phyloP scores from a whole-genome alignment of 2,113 vertebrate species.

The Actinemys pallida region DNA sequence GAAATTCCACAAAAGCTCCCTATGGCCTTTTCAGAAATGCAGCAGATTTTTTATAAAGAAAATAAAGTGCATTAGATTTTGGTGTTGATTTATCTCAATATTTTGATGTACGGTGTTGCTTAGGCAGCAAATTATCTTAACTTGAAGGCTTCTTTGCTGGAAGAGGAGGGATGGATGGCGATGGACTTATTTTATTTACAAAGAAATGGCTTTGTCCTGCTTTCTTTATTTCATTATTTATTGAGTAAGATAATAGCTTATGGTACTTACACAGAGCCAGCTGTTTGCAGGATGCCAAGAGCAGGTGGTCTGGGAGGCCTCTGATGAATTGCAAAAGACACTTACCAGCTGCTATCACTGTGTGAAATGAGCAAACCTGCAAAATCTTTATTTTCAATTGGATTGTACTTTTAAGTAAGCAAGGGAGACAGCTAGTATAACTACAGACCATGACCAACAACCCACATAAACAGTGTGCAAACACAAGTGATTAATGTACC shows the following conservation, averaged over 20 bases:
- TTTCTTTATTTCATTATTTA: conserved; percentile 85
- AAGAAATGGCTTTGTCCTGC: conserved; percentile 48
- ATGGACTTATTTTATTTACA: conserved; percentile 39
- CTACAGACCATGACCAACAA: conserved; percentile 84
- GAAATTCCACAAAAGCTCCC: conserved; percentile 56
- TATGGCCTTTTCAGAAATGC: conserved; percentile 53
- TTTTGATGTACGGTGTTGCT: background rate
- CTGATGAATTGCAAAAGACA: conserved; percentile 88
- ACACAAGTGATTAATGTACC: conserved; percentile 83
- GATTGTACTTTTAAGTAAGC: conserved; percentile 86
- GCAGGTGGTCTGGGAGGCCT: conserved; percentile 86
- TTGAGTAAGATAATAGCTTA: conserved; percentile 83
- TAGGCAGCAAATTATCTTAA: conserved; percentile 38
- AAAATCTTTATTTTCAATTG: conserved; percentile 87
- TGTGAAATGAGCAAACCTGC: conserved; percentile 87
- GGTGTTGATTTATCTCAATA: conserved; percentile 5
- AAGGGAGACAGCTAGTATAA: conserved; percentile 82
- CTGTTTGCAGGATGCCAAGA: conserved; percentile 84
- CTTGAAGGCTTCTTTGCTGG: conserved; percentile 1
- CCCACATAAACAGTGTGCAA: conserved; percentile 80
- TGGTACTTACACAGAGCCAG: conserved; percentile 82
- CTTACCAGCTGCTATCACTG: conserved; percentile 85
- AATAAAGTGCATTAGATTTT: background rate
- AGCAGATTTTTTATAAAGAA: conserved; percentile 44
- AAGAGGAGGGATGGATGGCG: conserved; percentile 5